Percentiles rank a stretch among this genome's conserved stretches.
Evolutionary conservation across 2,888 invertebrate species (phyloP).

Genomic region (Pecten maximus): DNA sequence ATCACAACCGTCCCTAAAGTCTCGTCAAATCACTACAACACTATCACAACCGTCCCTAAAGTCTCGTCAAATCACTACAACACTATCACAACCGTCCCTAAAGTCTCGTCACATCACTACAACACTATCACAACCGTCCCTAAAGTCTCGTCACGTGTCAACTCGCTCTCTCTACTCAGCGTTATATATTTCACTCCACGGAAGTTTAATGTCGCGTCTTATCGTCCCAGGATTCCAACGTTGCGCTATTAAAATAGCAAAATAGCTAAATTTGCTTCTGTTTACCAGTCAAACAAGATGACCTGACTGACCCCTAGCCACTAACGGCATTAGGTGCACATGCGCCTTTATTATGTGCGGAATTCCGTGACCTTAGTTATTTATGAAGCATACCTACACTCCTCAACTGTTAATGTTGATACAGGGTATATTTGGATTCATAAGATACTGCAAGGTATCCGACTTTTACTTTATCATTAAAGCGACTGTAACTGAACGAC

Average conservation of each 20-base stretch:
- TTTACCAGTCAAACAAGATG: not conserved
- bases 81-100: not conserved
- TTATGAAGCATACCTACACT: not conserved
- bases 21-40: not conserved
- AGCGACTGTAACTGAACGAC: too few relatives aligned
- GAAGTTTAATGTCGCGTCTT: not conserved
- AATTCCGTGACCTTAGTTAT: not conserved
- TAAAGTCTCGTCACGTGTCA: not conserved
- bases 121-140: not conserved
- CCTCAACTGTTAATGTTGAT: too few relatives aligned
- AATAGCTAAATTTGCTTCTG: constrained; percentile 18
- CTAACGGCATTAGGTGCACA: not conserved
- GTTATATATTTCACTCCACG: not conserved
- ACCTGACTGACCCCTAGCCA: not conserved
- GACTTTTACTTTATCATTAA: too few relatives aligned
- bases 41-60: not conserved
- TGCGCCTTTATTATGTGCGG: not conserved
- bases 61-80: not conserved
- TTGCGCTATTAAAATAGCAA: not conserved
- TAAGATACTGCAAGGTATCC: too few relatives aligned
- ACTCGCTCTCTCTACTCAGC: not conserved
- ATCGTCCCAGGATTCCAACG: not conserved
- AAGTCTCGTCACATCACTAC: too few relatives aligned
- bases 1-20: not conserved
- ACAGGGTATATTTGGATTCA: too few relatives aligned